phyloP scores from a whole-genome alignment of 2,113 vertebrate genomes.

The Mobula hypostoma region DNA sequence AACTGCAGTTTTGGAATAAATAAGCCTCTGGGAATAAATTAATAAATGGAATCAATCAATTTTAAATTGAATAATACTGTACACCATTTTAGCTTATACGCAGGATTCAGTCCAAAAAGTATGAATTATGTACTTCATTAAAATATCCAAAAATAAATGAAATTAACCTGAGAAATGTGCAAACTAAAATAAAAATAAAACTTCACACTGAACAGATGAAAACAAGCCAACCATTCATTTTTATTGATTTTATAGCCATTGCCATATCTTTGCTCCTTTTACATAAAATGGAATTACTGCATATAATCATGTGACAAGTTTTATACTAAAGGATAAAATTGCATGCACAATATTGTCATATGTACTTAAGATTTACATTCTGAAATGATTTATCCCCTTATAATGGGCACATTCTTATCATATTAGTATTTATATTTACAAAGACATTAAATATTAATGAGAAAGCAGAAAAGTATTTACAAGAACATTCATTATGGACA shows the following conservation, averaged over 20 bases:
- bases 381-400: background rate
- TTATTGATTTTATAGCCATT: background rate
- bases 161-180: background rate
- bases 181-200: background rate
- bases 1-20: background rate
- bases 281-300: background rate
- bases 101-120: background rate
- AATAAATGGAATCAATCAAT: background rate
- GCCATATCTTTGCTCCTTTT: background rate
- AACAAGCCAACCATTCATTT: background rate
- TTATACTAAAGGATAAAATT: background rate
- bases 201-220: background rate
- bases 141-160: background rate
- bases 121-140: background rate
- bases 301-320: background rate
- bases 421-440: background rate
- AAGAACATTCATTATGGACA: too few species aligned
- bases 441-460: background rate
- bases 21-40: background rate
- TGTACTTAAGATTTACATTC: slow-evolving; percentile 1
- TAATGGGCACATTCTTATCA: background rate
- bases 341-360: background rate
- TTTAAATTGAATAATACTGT: background rate
- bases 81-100: background rate
- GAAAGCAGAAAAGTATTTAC: background rate